Evolutionary conservation across 2,113 vertebrate species (phyloP), one percentile per base, ranked within the genome.

Genomic region (Ciconia boyciana): DNA sequence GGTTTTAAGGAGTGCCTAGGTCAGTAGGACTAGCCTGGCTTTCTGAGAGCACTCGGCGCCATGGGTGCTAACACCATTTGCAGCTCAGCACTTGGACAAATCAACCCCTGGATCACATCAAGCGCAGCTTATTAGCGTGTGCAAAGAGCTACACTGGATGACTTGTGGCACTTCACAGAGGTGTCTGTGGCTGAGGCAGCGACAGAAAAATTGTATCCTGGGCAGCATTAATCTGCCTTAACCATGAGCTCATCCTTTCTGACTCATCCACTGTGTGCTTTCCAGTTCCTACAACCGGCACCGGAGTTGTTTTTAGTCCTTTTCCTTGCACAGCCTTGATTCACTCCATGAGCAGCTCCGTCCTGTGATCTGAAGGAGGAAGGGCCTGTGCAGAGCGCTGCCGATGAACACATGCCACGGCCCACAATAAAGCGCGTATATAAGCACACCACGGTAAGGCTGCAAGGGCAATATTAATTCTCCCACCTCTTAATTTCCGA

Each of bases 71-170:
- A 44, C 51, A 65, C 7, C 4, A 8, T 74, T 39, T 77, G 29
- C 22, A 77, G n/a, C 58, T 89, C 76, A 46, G 36, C 36, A 3
- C 19, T 36, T 4, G 7, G 18, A 61, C 39, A 61, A 60, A 26
- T 16, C 5, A 1, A 57, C 6, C 9, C 15, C 21, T 6, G 8
- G 24, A n/a, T 64, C 18, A 25, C 46, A 36, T 32, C 25, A 57
- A 41, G 41, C 0, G 0, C 36, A n/a, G 58, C 1, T 76, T 14
- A 41, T 31, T 34, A 48, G 7, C 0, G 2, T 5, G 0, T 19
- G 26, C 49, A 41, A 60, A 41, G 52, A 48, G 25, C 64, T 61
- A 24, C 15, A 13, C 15, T 7, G 39, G 36, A 28, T 83, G 49
- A 77, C 41, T 54, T 7, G 34, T 39, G 57, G 54, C 68, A 29